Conservation (phyloP, 2,888 invertebrate genomes). For the Lamproptera curius region DNA sequence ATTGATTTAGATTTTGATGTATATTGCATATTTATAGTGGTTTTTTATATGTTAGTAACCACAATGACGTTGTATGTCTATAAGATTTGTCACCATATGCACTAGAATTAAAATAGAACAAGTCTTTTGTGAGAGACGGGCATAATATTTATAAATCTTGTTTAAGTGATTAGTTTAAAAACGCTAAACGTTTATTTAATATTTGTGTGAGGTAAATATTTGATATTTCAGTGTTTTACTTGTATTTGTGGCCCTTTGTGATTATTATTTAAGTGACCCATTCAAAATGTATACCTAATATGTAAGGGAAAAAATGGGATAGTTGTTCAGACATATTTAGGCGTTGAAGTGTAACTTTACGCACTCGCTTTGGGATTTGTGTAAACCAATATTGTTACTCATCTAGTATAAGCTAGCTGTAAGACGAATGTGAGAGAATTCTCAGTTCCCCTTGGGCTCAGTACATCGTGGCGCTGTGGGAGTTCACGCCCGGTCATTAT, state of each 20-base stretch:
- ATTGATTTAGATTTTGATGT: slow-evolving; percentile 35
- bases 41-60: no score
- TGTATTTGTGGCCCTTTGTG: slow-evolving; percentile 6
- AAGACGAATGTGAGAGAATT: slow-evolving; percentile 10
- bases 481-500: neutral
- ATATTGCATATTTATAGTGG: slow-evolving; percentile 11
- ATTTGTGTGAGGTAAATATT: neutral
- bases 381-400: slow-evolving; percentile 1
- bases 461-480: neutral
- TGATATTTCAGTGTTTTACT: neutral
- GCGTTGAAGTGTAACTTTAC: neutral
- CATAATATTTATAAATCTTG: no score
- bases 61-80: no score
- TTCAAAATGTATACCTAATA: neutral
- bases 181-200: neutral
- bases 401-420: neutral
- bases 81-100: no score
- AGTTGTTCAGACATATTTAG: neutral
- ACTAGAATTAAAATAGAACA: neutral
- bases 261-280: neutral
- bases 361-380: neutral
- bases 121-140: no score
- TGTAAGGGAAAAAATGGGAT: neutral
- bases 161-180: no score
- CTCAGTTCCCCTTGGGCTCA: neutral